Conservation (phyloP, 2,888 invertebrate genomes). For the Nomada fucata region DNA sequence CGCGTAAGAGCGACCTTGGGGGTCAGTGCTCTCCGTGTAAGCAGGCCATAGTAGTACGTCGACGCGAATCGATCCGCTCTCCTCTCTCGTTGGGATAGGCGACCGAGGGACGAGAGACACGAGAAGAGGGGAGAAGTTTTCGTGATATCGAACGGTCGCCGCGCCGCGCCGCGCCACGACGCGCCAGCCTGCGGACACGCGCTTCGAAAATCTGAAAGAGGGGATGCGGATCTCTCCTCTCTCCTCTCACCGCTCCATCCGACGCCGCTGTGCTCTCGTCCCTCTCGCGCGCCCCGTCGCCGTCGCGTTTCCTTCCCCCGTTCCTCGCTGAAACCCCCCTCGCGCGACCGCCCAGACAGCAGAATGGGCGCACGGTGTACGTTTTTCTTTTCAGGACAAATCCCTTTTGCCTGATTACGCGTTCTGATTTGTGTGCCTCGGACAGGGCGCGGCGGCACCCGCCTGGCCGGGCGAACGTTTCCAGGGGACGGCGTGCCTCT, state of each 20-base stretch:
- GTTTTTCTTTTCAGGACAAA: neutral
- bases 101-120: conserved; percentile 38
- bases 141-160: conserved; percentile 61
- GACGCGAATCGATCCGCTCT: conserved; percentile 73
- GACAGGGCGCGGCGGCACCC: conserved; percentile 27
- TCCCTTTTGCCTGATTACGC: conserved; percentile 39
- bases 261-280: neutral
- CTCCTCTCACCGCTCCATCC: conserved; percentile 9
- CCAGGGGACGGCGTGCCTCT: neutral
- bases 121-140: conserved; percentile 35
- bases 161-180: too few relatives aligned
- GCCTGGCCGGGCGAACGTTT: neutral
- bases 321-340: neutral
- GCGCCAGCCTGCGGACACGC: conserved; percentile 37
- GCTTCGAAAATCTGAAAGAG: conserved; percentile 27
- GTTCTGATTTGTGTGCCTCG: conserved; percentile 33
- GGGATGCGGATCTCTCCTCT: conserved; percentile 18
- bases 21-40: conserved; percentile 78
- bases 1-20: conserved; percentile 81
- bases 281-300: neutral
- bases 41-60: conserved; percentile 77
- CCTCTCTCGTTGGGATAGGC: conserved; percentile 70
- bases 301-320: neutral
- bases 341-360: neutral
- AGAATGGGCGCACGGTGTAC: conserved; percentile 3